Base-by-base conservation (phyloP, 2,113 vertebrate genomes). In the Cettia cetti region DNA sequence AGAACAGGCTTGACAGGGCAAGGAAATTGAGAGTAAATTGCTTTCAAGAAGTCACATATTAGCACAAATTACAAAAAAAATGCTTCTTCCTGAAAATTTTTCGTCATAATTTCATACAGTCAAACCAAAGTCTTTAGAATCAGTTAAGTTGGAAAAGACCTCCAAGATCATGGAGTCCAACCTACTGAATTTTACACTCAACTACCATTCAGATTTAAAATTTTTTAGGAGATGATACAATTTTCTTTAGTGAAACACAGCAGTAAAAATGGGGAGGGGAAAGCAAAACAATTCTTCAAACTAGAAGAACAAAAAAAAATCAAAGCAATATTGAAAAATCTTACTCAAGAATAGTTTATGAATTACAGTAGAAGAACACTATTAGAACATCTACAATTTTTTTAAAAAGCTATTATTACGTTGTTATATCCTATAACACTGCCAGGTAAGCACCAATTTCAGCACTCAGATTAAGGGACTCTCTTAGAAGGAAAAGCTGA, bases 101-200 rank as follows among this genome's bases (percentile, higher is more conserved):
- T 57, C 50, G 19, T 61, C 70, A 72, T 33, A 17, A 65, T 72
- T 88, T 74, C 75, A 84, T 7, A 6, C 1, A 65, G 57, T n/a
- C 64, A 82, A 82, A 79, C 6, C 17, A 28, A 82, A 74, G 20
- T 22, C 75, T 71, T 54, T 12, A 35, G 50, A 56, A 71, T 42
- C 42, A 17, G 18, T 54, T 27, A 45, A 9, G 7, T 10, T 64
- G 49, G 35, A 80, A 42, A 49, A 49, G 47, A 64, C 9, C 30
- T 54, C n/a, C 0, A 0, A 80, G 65, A 71, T 27, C 26, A 45
- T 16, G 0, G 3, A 56, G 21, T 27, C 21, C 31, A 71, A 35
- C 26, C 16, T 18, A 40, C 13, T 66, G 12, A 82, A 57, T 23
- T 83, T 85, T 61, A 60, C 7, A 10, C 22, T 81, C 44, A 70